Base-by-base conservation (phyloP, 2,113 vertebrate species). In the Lathamus discolor region DNA sequence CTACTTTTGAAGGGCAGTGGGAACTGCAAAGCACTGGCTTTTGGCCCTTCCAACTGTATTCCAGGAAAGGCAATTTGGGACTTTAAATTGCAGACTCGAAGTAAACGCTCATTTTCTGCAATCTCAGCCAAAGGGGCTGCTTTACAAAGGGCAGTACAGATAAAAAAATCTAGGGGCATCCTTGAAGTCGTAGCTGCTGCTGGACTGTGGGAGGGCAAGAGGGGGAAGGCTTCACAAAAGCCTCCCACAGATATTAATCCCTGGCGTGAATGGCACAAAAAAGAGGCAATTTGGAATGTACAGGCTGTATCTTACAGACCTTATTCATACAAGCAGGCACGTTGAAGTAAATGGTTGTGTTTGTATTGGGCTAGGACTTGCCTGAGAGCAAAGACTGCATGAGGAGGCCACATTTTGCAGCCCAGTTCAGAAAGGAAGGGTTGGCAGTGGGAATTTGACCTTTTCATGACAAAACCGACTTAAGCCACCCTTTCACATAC, bases 251-350 rank as follows among this genome's bases (percentile, higher is more conserved):
- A 96, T 92, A 89, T 84, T 90, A 95, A 73, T 88, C 91, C 73
- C 28, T 92, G 49, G 67, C 35, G 72, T 91, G 95, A 90, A 94
- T 73, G 80, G 82, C 61, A 90, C 48, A 90, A 93, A 94, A 88
- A 84, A n/a, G 81, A 88, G 73, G 84, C 64, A 92, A 77, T 96
- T 91, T 90, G 88, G 79, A 96, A 93, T 55, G 88, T 91, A 85
- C 54, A 79, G 72, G 78, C 77, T 8, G 16, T 72, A 86, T 93
- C 66, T 92, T 93, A 84, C 66, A 87, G 88, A 63, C 66, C 57
- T 88, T 78, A 92, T 79, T 96, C 92, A 96, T 49, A 68, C 24
- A 46, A 63, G 74, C 41, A 73, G 69, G 74, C 90, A 77, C 0
- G 0, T 80, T 92, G 88, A 92, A 96, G 93, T 95, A 88, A 95